A percentile compares a stretch with the other conserved stretches of the same genome.
Evolutionary conservation across 2,888 invertebrate species (phyloP).

Genomic region (Ecliptopera silaceata): DNA sequence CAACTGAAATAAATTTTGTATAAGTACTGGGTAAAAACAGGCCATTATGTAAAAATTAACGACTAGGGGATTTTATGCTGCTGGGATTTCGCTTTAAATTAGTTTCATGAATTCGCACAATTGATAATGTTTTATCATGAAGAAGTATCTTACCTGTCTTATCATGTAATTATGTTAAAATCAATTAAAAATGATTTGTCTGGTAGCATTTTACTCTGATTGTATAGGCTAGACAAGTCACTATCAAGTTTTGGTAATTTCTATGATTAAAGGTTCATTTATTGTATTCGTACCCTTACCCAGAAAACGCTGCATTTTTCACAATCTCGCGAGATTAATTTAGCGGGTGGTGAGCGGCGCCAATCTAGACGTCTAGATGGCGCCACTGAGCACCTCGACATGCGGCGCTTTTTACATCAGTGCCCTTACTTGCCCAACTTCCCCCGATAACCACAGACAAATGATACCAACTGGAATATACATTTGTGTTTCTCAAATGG

Average conservation of each 20-base stretch:
- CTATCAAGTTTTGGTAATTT: no score
- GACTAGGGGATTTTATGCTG: neutral
- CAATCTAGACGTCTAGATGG: conserved; percentile 82
- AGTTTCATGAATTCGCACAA: neutral
- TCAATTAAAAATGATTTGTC: neutral
- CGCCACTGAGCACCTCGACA: conserved; percentile 66
- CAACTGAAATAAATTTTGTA: conserved; percentile 1
- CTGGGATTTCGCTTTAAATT: neutral
- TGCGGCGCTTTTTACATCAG: conserved; percentile 60
- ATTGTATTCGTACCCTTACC: conserved; percentile 17
- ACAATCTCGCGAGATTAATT: conserved; percentile 69
- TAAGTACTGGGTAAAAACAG: neutral
- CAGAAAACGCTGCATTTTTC: conserved; percentile 40
- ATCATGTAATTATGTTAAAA: no score
- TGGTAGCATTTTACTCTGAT: neutral
- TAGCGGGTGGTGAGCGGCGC: conserved; percentile 59
- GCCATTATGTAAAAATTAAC: neutral
- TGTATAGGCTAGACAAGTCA: no score
- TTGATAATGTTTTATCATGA: neutral
- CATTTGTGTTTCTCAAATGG: neutral
- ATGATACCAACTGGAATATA: conserved; percentile 1
- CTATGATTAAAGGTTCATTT: no score
- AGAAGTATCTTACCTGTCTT: neutral
- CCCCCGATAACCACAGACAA: conserved; percentile 50
- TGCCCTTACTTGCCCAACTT: conserved; percentile 51